phyloP scores from a whole-genome alignment of 2,888 invertebrate species.

The Melipona beecheii region DNA sequence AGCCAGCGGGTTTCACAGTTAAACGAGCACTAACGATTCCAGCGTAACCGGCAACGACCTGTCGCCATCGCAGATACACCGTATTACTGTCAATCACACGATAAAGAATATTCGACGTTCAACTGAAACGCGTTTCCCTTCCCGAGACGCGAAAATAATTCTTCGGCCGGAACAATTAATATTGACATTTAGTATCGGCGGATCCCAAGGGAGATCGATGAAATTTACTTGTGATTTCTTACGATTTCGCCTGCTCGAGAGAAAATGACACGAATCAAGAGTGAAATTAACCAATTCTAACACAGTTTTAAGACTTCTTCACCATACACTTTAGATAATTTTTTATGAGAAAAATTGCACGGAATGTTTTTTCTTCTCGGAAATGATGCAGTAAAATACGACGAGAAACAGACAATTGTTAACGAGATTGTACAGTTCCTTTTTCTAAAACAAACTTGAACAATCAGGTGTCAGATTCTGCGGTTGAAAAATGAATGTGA shows the following conservation, averaged over 20 bases:
- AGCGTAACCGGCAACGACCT: slow-evolving; percentile 35
- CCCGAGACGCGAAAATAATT: neutral
- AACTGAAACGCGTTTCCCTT: slow-evolving; percentile 15
- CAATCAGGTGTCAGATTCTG: no score
- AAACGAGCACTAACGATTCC: slow-evolving; percentile 26
- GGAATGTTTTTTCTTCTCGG: no score
- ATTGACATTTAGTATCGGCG: neutral
- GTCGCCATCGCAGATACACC: slow-evolving; percentile 30
- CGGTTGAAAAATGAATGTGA: no score
- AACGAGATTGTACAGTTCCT: no score
- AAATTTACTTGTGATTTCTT: neutral
- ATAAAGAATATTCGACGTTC: slow-evolving; percentile 24
- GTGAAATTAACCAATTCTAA: neutral
- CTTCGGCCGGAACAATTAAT: neutral
- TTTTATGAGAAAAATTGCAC: no score
- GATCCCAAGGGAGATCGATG: neutral
- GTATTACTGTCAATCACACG: slow-evolving; percentile 48
- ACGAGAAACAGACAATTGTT: no score
- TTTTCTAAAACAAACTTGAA: no score
- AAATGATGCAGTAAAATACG: no score
- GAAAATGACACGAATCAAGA: neutral
- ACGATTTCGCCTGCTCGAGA: neutral
- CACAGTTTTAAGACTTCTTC: no score
- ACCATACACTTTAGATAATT: no score
- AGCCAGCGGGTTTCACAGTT: slow-evolving; percentile 28